Base-by-base conservation (phyloP, 2,888 invertebrate genomes). In the Bugulina stolonifera region DNA sequence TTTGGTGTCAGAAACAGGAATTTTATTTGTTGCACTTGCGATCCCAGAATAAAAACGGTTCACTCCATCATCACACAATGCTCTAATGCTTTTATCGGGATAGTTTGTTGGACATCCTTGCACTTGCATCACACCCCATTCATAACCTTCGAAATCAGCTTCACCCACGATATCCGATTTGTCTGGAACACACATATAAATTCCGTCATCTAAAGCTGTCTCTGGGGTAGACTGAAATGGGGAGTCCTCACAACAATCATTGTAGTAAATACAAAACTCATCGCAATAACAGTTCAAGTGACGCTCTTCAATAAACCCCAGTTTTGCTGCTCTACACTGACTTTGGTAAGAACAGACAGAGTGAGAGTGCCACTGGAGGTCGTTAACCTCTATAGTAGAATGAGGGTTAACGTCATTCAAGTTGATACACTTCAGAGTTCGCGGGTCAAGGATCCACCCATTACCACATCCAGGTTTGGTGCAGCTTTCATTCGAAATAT, bases 191-290 rank as follows among this genome's bases (percentile, higher is more conserved):
- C 64, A 64, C 14, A 14, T 5, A 64, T 29, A 64, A 10, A 27
- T 32, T 25, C 27, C 27, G n/a, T 29, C 2, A 14, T 22, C 25
- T 14, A 64, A n/a, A 14, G 22, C 32, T 22, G 64, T 32, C 10
- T 64, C 32, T 27, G 5, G 29, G 2, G 64, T 64, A 29, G 64
- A 27, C 34, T 64, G 64, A 32, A 29, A 64, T 64, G 64, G 64
- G 14, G 64, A 64, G n/a, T 64, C 64, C 32, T 64, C 64, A 64
- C 64, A 64, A n/a, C 64, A 64, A 32, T 64, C 64, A n/a, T 64
- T 64, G 64, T 64, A 64, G 64, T 64, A 64, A 27, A 64, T 64
- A 32, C 64, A 64, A 14, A 25, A 27, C 32, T 64, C n/a, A 32
- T 64, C 64, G 32, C 64, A 64, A 32, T 29, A 64, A 32, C 64